Evolutionary conservation across 2,113 vertebrate species (phyloP), one percentile per base, ranked within the genome.

Genomic region (Odontophorus gujanensis): DNA sequence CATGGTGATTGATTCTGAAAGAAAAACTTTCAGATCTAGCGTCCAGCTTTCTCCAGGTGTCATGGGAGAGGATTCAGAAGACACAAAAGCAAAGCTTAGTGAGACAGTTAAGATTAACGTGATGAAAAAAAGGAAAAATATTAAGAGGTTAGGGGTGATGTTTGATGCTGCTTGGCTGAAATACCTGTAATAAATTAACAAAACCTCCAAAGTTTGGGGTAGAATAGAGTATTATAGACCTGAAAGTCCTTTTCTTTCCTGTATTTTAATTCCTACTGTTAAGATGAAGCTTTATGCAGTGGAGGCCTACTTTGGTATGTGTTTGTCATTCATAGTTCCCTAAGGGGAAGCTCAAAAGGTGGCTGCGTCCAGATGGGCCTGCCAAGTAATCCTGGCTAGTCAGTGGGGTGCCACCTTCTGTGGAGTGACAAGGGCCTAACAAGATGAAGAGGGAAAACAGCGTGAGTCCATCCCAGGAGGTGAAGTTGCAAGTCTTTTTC

Each of bases 381-480:
- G 95, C 91, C 87, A 90, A 93, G 59, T 89, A 96, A 94, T 94
- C 58, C 92, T 71, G 78, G 74, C 78, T 87, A 25, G 83, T 87
- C 84, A 51, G 87, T 86, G 47, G 88, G 92, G 43, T 79, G 43
- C 92, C n/a, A 22, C 81, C 86, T 89, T 95, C 89, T 95, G 94
- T 86, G 74, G 86, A 89, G 40, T 92, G 95, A 96, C 95, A 96
- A 82, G 86, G 91, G 32, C 81, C 89, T 85, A 58, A 81, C 75
- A 66, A 95, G 92, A 95, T 95, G 89, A 96, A 95, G 91, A 79
- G 75, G 40, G 63, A 82, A 88, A 93, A 58, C 95, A 93, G 90
- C 50, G 0, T 69, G 96, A 94, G 72, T 59, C 80, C 79, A 0
- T 92, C 92, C 87, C 38, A 13, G 93, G 90, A 92, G 92, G 68